Evolutionary conservation across 2,113 vertebrate species (phyloP).

Genomic region (Heloderma charlesbogerti): DNA sequence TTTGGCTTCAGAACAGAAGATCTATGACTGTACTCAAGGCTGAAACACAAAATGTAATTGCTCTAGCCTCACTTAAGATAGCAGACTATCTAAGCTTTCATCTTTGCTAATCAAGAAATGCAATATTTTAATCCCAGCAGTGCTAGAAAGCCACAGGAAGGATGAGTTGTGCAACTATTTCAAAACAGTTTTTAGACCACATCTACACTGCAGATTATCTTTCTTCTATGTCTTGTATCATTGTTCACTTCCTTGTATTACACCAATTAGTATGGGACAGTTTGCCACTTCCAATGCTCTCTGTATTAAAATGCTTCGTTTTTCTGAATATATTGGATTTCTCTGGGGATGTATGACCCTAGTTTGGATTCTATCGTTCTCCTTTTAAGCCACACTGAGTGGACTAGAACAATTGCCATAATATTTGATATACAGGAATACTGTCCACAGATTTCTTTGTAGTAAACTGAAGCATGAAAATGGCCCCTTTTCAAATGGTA

Average conservation of each 20-base stretch:
- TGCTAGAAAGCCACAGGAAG: background rate
- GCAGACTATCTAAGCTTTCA: background rate
- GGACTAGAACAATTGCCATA: background rate
- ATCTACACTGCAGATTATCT: background rate
- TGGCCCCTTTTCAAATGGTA: background rate
- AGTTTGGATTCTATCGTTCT: background rate
- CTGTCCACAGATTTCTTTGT: background rate
- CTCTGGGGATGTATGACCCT: background rate
- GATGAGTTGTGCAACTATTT: background rate
- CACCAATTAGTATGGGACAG: background rate
- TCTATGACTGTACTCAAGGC: slow-evolving; percentile 24
- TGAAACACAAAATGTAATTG: slow-evolving; percentile 33
- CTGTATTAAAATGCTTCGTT: background rate
- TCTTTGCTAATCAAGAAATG: slow-evolving; percentile 21
- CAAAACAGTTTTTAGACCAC: background rate
- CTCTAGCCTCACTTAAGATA: slow-evolving; percentile 14
- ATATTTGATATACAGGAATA: background rate
- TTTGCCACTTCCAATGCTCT: background rate
- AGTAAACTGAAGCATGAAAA: background rate
- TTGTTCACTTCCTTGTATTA: background rate
- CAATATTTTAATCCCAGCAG: background rate
- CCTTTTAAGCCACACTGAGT: background rate
- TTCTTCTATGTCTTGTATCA: background rate
- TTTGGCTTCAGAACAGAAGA: slow-evolving; percentile 42
- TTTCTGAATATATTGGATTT: background rate